Conservation (phyloP, 1,140 invertebrate species). For the Drosophila nasuta region DNA sequence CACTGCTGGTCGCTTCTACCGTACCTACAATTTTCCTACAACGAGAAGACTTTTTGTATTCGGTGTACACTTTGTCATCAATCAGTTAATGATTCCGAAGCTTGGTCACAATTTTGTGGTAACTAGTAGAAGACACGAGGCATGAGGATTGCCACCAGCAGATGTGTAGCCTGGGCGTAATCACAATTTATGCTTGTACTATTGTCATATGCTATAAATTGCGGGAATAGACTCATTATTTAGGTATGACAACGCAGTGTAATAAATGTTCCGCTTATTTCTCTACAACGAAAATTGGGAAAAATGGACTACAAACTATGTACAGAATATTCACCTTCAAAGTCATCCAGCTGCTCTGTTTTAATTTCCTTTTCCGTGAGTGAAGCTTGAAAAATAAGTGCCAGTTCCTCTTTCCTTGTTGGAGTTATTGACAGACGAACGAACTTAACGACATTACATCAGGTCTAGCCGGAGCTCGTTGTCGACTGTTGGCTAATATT, state of each 20-base stretch:
- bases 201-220: conserved; percentile 74
- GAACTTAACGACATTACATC: conserved; percentile 72
- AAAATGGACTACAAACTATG: conserved; percentile 24
- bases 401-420: conserved; percentile 38
- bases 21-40: background rate
- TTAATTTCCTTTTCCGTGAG: conserved; percentile 70
- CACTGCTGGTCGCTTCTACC: background rate
- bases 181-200: conserved; percentile 75
- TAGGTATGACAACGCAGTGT: conserved; percentile 68
- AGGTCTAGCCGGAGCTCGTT: conserved; percentile 60
- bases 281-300: conserved; percentile 42
- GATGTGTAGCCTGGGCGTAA: conserved; percentile 54
- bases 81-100: conserved; percentile 71
- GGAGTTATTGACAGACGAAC: conserved; percentile 73
- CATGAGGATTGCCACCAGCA: conserved; percentile 25
- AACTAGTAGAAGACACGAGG: conserved; percentile 4
- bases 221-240: conserved; percentile 59
- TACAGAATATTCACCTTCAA: too few relatives aligned
- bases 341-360: conserved; percentile 14
- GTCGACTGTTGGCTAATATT: conserved; percentile 7
- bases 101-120: conserved; percentile 39
- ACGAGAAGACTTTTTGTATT: background rate
- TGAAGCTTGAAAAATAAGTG: conserved; percentile 11
- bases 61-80: conserved; percentile 54
- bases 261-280: conserved; percentile 76